Base-by-base conservation (phyloP, 2,113 vertebrate genomes). In the Origma solitaria region DNA sequence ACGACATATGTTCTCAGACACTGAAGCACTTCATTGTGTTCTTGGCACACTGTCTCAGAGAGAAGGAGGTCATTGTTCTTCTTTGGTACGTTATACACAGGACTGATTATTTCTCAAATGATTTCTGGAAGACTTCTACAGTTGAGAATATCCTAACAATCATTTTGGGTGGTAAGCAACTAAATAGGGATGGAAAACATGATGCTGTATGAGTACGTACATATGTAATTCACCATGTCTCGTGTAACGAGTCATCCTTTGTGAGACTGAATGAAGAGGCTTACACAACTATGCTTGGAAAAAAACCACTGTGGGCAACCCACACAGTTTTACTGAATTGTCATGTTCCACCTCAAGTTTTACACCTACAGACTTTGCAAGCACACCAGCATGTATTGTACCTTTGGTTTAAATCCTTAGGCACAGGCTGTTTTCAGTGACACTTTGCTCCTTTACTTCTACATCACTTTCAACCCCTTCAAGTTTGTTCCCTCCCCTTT, bases 101-200 rank as follows among this genome's bases (percentile, higher is more conserved):
- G 57, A 71, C 65, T 69, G 50, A 82, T 65, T 90, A 88, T 51
- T 90, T 92, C 71, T 94, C 42, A 83, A 56, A 84, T 24, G 35
- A 86, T 64, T 88, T 95, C 81, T 96, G 83, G 83, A 95, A 94
- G 73, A 71, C 27, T 88, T 94, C 37, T 78, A 57, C 73, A 89
- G 88, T 58, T 92, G 82, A 95, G 64, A 90, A 88, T 75, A 90
- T n/a, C 37, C 64, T 40, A 83, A 88, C 66, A 86, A 54, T 90
- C 47, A 71, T 90, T 95, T 86, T 70, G 88, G 85, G 93, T 40
- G 79, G 92, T 58, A 92, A 87, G 88, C 17, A 83, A 87, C 80
- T 62, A 90, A 94, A 88, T 1, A 58, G 42, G 62, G 51, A 91
- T 86, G 93, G 93, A 96, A 97, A 96, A 93, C 24, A 86, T 83